Percentiles rank a stretch among this genome's conserved stretches.
Conservation (phyloP, 2,888 invertebrate genomes). For the Willowsia nigromaculata region DNA sequence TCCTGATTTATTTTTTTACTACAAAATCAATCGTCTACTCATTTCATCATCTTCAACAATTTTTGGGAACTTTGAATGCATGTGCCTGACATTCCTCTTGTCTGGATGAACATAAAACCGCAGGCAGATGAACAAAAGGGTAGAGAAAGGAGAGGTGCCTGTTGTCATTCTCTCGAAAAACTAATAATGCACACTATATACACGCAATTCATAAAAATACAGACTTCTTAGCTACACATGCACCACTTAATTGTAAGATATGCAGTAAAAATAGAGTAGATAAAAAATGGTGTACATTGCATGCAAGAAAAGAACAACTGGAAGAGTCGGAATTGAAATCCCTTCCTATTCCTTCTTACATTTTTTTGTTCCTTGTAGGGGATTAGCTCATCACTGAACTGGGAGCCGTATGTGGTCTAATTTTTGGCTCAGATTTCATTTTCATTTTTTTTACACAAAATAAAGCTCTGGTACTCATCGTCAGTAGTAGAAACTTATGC, state of each 20-base stretch:
- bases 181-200: neutral
- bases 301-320: neutral
- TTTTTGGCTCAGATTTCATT: slow-evolving; percentile 56
- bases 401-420: slow-evolving; percentile 56
- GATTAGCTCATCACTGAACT: slow-evolving; percentile 50
- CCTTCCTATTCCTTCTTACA: slow-evolving; percentile 31
- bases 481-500: neutral
- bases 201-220: neutral
- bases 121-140: neutral
- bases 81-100: neutral
- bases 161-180: neutral
- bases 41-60: neutral
- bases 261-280: neutral
- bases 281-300: neutral
- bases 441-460: slow-evolving; percentile 15
- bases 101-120: neutral
- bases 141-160: neutral
- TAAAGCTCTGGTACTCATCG: neutral
- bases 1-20: neutral
- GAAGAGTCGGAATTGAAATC: slow-evolving; percentile 1
- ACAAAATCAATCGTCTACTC: neutral
- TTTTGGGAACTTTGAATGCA: neutral
- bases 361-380: slow-evolving; percentile 52
- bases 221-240: neutral
- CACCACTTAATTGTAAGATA: neutral